Conservation (phyloP, 2,888 invertebrate species). For the Dicyrtoma fusca region DNA sequence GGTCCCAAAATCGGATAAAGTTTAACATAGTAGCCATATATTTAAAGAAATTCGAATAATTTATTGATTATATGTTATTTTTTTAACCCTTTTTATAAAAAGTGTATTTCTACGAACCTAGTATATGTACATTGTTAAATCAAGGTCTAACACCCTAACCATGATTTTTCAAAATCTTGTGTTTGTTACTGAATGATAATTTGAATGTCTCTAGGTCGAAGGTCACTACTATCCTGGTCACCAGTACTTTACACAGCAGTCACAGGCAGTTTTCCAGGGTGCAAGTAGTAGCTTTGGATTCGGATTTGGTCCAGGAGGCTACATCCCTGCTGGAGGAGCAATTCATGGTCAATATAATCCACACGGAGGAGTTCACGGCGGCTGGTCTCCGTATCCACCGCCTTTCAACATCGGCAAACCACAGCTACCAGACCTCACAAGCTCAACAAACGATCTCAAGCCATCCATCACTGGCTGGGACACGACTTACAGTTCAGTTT, state of each 20-base stretch:
- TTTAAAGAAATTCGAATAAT: too few species aligned
- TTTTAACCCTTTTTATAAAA: too few species aligned
- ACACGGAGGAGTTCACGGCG: constrained; percentile 10
- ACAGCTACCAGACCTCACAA: constrained; percentile 15
- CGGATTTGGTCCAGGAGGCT: neutral
- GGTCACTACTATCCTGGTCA: constrained; percentile 30
- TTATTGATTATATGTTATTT: too few species aligned
- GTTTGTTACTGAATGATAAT: neutral
- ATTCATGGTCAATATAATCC: constrained; percentile 3
- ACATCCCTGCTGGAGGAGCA: neutral
- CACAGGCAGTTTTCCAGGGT: constrained; percentile 24
- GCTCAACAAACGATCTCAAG: constrained; percentile 40
- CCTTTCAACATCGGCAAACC: constrained; percentile 5
- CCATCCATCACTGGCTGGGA: constrained; percentile 54
- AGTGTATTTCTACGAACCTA: too few species aligned
- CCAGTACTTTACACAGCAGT: constrained; percentile 28
- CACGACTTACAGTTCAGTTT: constrained; percentile 49
- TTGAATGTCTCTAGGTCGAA: neutral
- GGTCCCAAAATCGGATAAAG: too few species aligned
- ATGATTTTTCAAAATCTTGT: neutral
- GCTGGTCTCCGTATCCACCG: neutral
- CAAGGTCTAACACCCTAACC: too few species aligned
- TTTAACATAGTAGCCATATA: too few species aligned
- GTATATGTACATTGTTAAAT: too few species aligned
- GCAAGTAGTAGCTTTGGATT: constrained; percentile 9